Evolutionary conservation across 2,888 invertebrate genomes (phyloP), one percentile per base, ranked within the genome.

Genomic region (Suillia variegata): DNA sequence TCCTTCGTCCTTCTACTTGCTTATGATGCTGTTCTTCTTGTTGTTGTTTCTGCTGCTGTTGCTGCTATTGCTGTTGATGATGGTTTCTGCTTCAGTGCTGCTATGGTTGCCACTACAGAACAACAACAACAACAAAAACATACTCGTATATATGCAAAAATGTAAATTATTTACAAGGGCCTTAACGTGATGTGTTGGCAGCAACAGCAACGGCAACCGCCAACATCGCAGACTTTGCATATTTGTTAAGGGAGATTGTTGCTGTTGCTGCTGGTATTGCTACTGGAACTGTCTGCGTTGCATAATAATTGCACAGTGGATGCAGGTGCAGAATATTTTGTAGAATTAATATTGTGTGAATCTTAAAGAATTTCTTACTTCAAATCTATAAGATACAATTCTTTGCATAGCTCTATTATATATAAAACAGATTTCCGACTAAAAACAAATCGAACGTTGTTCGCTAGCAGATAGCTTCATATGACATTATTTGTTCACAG

Each of bases 161-260:
- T 68, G 60, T 65, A 65, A 67, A 70, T 71, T 65, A 70, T 70
- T 70, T 67, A 64, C 70, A 70, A 69, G 69, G 66, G 66, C n/a
- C 67, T 64, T 52, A 59, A 61, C 59, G 63, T 57, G 18, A 13
- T 20, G 13, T 18, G 45, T 18, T 45, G 45, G 20, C 18, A n/a
- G n/a, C n/a, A n/a, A n/a, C n/a, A n/a, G n/a, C n/a, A n/a, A n/a
- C n/a, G n/a, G n/a, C n/a, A n/a, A n/a, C n/a, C n/a, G n/a, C 4
- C 10, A 10, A 3, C 38, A 17, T 53, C 21, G 18, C 38, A 53
- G n/a, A 10, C 2, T 53, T n/a, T 45, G 45, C 45, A 45, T 45
- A 20, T 45, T 45, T 45, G 18, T 45, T 45, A 5, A 45, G 20
- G 4, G 45, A 4, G 17, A 13, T 4, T 20, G 45, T 5, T 20